These are phyloP conservation scores for Carollia perspicillata DNA, from an alignment of 2,113 vertebrate species.

Conservation along the genomic window DNA sequence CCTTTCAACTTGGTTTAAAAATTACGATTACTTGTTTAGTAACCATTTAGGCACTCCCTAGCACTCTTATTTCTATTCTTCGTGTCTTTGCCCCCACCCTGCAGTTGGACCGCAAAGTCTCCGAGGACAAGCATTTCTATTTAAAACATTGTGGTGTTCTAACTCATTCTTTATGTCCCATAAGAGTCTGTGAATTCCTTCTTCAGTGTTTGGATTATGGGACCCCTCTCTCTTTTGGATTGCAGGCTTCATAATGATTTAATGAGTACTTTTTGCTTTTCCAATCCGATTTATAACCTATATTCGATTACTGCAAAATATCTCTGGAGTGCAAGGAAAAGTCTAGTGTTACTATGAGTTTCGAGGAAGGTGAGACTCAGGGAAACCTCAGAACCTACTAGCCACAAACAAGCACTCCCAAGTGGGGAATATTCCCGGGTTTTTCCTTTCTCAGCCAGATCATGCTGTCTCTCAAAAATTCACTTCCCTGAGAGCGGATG, in stretches of 20 bases:
- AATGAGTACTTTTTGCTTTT: background rate
- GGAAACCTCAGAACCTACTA: background rate
- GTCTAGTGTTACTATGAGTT: background rate
- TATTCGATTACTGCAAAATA: background rate
- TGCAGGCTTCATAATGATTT: background rate
- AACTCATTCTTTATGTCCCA: background rate
- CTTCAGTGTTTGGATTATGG: background rate
- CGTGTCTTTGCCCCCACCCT: background rate
- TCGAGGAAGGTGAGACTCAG: background rate
- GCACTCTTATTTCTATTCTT: background rate
- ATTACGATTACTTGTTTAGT: background rate
- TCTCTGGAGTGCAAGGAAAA: background rate
- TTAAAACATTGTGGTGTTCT: rapidly evolving
- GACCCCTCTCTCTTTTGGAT: background rate
- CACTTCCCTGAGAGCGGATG: background rate
- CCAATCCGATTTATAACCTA: background rate
- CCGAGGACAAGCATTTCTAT: background rate
- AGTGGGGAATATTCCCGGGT: background rate
- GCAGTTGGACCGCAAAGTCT: background rate
- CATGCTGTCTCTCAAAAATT: background rate
- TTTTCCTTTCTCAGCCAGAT: background rate
- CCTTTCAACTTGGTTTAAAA: background rate
- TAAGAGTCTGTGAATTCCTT: background rate
- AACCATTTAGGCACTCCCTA: no score
- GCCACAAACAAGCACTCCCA: background rate